Conservation (phyloP, 2,888 invertebrate genomes). For the Catocala nupta region DNA sequence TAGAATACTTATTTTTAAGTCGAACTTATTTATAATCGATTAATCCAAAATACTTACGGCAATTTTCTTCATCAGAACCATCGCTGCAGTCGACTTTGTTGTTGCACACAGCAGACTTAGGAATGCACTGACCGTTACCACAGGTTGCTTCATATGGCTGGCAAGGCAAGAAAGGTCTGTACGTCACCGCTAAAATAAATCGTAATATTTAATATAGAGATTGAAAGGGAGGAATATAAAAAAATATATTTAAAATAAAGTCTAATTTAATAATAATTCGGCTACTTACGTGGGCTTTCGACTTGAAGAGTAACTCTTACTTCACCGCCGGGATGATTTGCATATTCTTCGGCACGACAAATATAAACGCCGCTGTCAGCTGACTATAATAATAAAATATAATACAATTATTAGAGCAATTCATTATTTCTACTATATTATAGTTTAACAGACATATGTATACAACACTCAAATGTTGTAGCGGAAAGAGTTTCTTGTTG, state of each 20-base stretch:
- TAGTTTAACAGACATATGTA: no score
- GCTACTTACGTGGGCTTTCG: slow-evolving; percentile 90
- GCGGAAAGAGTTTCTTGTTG: no score
- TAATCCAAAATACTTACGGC: slow-evolving; percentile 88
- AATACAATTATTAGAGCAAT: background rate
- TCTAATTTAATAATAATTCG: no score
- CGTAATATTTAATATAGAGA: slow-evolving; percentile 2
- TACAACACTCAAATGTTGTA: no score
- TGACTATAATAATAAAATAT: slow-evolving; percentile 71
- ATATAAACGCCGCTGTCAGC: slow-evolving; percentile 94
- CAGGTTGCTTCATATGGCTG: slow-evolving; percentile 92
- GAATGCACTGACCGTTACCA: slow-evolving; percentile 96
- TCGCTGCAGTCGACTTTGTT: slow-evolving; percentile 93
- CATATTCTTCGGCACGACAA: slow-evolving; percentile 92
- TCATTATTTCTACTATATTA: no score
- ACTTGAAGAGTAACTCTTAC: slow-evolving; percentile 91
- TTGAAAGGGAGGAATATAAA: background rate
- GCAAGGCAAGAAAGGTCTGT: slow-evolving; percentile 55
- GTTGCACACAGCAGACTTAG: slow-evolving; percentile 92
- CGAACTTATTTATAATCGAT: background rate
- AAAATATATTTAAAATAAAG: background rate
- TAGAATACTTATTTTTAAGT: no score
- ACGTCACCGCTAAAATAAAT: slow-evolving; percentile 45
- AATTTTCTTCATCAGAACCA: slow-evolving; percentile 95
- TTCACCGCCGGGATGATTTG: slow-evolving; percentile 89